These are phyloP conservation scores for Macrophya alboannulata DNA, from an alignment of 2,888 invertebrate genomes.

Conservation along the genomic window DNA sequence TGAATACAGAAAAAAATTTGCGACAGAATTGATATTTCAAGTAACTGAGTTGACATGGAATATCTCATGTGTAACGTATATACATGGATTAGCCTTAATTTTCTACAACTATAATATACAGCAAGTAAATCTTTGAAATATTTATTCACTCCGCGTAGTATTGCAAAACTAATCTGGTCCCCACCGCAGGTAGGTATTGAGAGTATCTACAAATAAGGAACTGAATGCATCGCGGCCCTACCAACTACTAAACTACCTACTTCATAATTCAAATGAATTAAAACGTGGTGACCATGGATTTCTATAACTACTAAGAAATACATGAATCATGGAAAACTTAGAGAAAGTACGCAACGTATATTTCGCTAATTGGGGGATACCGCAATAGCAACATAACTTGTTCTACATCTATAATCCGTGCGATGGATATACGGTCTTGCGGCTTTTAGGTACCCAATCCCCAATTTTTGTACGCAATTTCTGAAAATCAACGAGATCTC, in stretches of 20 bases:
- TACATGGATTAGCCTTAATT: neutral
- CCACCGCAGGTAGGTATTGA: constrained; percentile 1
- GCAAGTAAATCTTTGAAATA: neutral
- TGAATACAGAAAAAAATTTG: neutral
- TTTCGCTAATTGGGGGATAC: neutral
- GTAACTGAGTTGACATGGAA: neutral
- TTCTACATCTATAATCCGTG: neutral
- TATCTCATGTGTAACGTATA: neutral
- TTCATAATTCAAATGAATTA: constrained; percentile 44
- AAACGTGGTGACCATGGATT: constrained; percentile 13
- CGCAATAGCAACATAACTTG: neutral
- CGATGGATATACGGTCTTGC: too few relatives aligned
- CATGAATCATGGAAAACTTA: constrained; percentile 41
- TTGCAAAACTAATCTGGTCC: constrained; percentile 45
- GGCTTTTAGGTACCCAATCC: neutral
- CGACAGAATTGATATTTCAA: neutral
- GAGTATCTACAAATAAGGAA: constrained; percentile 53
- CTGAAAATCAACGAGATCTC: neutral
- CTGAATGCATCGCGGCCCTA: constrained; percentile 14
- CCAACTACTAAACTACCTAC: constrained; percentile 19
- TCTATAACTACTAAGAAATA: neutral
- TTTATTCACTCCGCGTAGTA: constrained; percentile 43
- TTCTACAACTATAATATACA: neutral
- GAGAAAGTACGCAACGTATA: constrained; percentile 10
- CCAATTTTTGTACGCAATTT: neutral